Conservation (phyloP, 2,888 invertebrate species). For the Eucera pruinosa region DNA sequence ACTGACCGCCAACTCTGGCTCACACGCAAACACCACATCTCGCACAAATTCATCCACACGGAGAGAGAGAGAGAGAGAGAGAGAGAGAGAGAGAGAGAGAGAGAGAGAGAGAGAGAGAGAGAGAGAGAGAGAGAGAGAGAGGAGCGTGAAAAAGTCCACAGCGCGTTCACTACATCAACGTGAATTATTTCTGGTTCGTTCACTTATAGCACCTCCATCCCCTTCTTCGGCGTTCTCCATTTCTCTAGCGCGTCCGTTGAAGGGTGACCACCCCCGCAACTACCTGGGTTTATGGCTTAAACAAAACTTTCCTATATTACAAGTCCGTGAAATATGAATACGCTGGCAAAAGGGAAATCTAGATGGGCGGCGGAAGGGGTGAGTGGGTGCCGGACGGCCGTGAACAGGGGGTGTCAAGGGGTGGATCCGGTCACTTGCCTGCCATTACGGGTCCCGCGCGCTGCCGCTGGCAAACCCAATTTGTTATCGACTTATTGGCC, state of each 20-base stretch:
- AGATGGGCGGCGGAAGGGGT: slow-evolving; percentile 45
- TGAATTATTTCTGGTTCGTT: slow-evolving; percentile 78
- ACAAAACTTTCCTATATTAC: slow-evolving; percentile 84
- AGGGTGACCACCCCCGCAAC: slow-evolving; percentile 71
- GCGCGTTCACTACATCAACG: slow-evolving; percentile 66
- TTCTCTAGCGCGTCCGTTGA: slow-evolving; percentile 66
- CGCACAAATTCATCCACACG: too few species aligned
- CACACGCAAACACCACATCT: neutral
- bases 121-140: slow-evolving; percentile 6
- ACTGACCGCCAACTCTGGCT: slow-evolving; percentile 31
- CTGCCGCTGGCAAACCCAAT: slow-evolving; percentile 83
- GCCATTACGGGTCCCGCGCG: slow-evolving; percentile 79
- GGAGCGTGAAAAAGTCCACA: slow-evolving; percentile 67
- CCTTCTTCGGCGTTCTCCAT: slow-evolving; percentile 20
- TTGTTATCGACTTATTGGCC: slow-evolving; percentile 84
- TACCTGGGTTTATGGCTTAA: slow-evolving; percentile 82
- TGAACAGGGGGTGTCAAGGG: slow-evolving; percentile 63
- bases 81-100: slow-evolving; percentile 49
- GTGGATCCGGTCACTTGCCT: slow-evolving; percentile 82
- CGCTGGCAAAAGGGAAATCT: slow-evolving; percentile 73
- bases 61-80: slow-evolving; percentile 45
- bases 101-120: slow-evolving; percentile 60
- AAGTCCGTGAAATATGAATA: slow-evolving; percentile 84
- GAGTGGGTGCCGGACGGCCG: slow-evolving; percentile 53
- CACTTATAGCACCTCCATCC: slow-evolving; percentile 61